Conservation (phyloP, 2,797 vertebrate species). For the Chromis chromis region DNA sequence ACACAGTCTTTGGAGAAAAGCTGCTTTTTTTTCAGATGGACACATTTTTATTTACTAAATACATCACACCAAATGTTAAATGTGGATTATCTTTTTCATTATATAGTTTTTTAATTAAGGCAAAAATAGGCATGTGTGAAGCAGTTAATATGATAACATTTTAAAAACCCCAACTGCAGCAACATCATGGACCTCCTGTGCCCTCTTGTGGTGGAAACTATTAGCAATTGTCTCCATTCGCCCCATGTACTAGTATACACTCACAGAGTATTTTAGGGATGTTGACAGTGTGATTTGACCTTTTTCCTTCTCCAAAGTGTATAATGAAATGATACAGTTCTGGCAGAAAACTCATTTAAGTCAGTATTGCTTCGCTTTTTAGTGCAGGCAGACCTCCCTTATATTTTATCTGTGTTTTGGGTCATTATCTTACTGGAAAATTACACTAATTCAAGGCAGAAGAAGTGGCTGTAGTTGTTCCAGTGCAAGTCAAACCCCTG, state of each 20-base stretch:
- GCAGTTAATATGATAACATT: constrained; percentile 33
- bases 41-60: constrained; percentile 55
- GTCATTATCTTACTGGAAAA: not conserved
- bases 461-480: constrained; percentile 2
- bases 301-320: not conserved
- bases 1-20: constrained; percentile 51
- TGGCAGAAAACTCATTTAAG: not conserved
- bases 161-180: constrained; percentile 18
- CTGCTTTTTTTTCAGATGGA: constrained; percentile 41
- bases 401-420: not conserved
- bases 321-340: not conserved
- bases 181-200: constrained; percentile 66
- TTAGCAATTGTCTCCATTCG: not conserved
- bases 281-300: not conserved
- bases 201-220: constrained; percentile 79
- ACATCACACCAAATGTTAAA: constrained; percentile 53
- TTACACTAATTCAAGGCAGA: not conserved
- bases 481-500: not conserved
- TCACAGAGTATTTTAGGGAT: not conserved
- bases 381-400: not conserved
- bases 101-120: constrained; percentile 48
- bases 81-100: constrained; percentile 61
- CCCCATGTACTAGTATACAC: not conserved
- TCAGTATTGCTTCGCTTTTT: not conserved
- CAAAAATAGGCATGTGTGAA: constrained; percentile 45